Conservation (phyloP, 2,797 vertebrate species). For the Rhodeus uyekii region DNA sequence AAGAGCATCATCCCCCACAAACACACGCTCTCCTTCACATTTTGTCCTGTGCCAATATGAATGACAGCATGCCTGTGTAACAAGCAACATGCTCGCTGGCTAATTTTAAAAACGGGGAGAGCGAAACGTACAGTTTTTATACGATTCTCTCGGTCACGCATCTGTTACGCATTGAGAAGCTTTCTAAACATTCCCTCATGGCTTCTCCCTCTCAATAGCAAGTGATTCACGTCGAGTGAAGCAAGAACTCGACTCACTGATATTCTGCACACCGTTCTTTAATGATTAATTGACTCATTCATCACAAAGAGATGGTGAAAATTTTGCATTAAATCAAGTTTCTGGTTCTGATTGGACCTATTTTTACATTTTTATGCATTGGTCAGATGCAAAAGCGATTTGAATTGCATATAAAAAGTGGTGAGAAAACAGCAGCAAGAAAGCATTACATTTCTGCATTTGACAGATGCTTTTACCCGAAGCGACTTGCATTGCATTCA, state of each 20-base stretch:
- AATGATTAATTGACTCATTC: neutral
- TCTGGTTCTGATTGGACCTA: neutral
- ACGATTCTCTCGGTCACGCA: constrained; percentile 47
- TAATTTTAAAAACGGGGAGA: constrained; percentile 54
- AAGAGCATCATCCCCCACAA: constrained; percentile 49
- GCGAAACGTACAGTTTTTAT: constrained; percentile 39
- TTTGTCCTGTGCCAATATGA: constrained; percentile 44
- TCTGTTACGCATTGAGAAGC: constrained; percentile 52
- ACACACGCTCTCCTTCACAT: constrained; percentile 26
- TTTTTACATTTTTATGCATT: no score
- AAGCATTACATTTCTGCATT: no score
- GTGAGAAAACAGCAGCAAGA: no score
- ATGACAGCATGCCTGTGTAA: constrained; percentile 52
- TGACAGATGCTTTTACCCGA: no score
- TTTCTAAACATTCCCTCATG: constrained; percentile 46
- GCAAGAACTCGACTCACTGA: neutral
- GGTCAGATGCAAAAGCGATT: no score
- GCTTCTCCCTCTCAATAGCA: constrained; percentile 13
- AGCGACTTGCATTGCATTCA: no score
- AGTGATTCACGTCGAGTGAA: constrained; percentile 39
- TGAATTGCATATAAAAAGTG: no score
- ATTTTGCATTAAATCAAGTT: neutral
- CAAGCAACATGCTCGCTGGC: constrained; percentile 41
- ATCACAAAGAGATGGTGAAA: neutral
- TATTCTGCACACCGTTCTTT: neutral